Base-by-base conservation (phyloP, 2,888 invertebrate genomes). In the Barypeithes pellucidus region DNA sequence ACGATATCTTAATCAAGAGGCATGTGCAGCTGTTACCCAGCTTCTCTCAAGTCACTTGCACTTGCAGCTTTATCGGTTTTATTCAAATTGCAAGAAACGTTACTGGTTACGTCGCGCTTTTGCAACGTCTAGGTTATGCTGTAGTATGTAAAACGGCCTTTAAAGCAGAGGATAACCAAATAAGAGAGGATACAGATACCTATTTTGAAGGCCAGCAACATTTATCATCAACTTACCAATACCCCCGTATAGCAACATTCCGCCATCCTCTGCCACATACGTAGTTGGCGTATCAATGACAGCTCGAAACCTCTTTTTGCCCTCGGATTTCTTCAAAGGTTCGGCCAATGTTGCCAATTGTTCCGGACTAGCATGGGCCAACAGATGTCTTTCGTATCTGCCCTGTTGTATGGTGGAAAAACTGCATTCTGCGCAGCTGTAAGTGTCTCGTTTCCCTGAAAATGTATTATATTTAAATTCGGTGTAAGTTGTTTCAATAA, bases 341-440 rank as follows among this genome's bases (percentile, higher is more conserved):
- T 33, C 45, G 1, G 18, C 47, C 47, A 63, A 47, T 5, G 24
- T 12, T 36, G 24, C 33, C 57, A 63, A 22, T 22, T 60, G 39
- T 70, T 52, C 57, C 18, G 43, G 18, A 11, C 63, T 57, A 11
- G 52, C 41, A n/a, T 71, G 65, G 8, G 18, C 20, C n/a, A 54
- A 39, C 2, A 71, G 9, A 36, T 71, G 71, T 16, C 57, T 36
- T 22, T 71, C 71, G 14, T 59, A 71, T 59, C 71, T 45, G 12
- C 71, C 71, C 14, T 62, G 71, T 24, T 71, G 71, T 11, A 63
- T 57, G 5, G 71, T 71, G 45, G 65, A 65, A 71, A 71, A 71
- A 33, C 71, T 68, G 68, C 70, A 70, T 41, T 70, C 54, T 9
- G 70, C 9, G 16, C 70, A 70, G 29, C 63, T 62, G 43, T 70